A percentile compares a stretch with the other conserved stretches of the same genome.
phyloP scores from a whole-genome alignment of 1,140 invertebrate genomes.

The Drosophila nikananu region DNA sequence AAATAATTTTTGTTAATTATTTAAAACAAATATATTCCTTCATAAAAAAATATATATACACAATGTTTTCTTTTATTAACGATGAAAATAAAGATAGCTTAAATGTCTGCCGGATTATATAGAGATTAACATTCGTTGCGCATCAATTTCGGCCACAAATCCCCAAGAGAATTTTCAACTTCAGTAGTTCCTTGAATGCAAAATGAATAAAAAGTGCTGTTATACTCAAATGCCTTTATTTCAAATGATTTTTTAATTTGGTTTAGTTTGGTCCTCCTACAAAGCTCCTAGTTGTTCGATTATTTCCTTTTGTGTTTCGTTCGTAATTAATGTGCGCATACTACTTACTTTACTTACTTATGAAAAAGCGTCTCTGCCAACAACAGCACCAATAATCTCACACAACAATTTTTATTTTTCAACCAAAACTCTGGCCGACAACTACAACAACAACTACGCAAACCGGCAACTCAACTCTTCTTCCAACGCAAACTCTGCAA shows the following conservation, averaged over 20 bases:
- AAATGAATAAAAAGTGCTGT: constrained; percentile 1
- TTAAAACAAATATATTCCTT: not conserved
- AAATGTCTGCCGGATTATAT: not conserved
- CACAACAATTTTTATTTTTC: constrained; percentile 76
- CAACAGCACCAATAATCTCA: constrained; percentile 74
- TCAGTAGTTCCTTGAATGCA: constrained; percentile 17
- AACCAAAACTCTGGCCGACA: constrained; percentile 73
- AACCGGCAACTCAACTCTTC: constrained; percentile 72
- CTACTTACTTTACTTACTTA: constrained; percentile 51
- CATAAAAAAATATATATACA: constrained; percentile 1
- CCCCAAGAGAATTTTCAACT: not conserved
- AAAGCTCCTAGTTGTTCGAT: constrained; percentile 9
- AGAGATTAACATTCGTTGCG: constrained; percentile 1
- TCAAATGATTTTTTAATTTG: not conserved
- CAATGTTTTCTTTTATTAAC: not conserved
- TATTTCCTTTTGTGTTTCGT: constrained; percentile 7
- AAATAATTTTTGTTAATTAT: not conserved
- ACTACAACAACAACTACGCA: constrained; percentile 58
- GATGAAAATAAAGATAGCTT: not conserved
- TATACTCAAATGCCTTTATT: not conserved
- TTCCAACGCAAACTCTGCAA: constrained; percentile 62
- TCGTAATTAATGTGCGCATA: constrained; percentile 21
- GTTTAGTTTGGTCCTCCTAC: not conserved
- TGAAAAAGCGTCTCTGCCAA: constrained; percentile 44
- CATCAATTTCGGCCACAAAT: constrained; percentile 3